Evolutionary conservation across 2,888 invertebrate genomes (phyloP).

Genomic region (Capitulum mitella): DNA sequence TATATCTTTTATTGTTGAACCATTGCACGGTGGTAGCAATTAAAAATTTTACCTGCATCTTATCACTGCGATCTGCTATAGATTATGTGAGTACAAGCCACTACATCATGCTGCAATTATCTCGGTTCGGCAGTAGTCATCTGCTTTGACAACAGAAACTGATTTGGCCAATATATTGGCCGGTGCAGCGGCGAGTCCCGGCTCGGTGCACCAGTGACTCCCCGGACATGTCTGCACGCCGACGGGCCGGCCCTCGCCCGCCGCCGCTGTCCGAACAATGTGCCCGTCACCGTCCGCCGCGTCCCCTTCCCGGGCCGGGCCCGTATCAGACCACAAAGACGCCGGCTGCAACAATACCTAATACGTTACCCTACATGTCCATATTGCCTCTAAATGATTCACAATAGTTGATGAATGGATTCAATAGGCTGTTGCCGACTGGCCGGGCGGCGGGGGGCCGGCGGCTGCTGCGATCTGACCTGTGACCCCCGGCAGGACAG

Average conservation of each 20-base stretch:
- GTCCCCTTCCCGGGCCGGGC: background rate
- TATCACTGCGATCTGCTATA: background rate
- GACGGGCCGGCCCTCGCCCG: too few relatives aligned
- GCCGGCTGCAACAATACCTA: conserved; percentile 4
- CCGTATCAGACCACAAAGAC: background rate
- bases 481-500: background rate
- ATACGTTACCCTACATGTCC: conserved; percentile 18
- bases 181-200: background rate
- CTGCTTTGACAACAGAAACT: conserved; percentile 1
- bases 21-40: background rate
- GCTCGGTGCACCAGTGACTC: background rate
- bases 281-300: background rate
- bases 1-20: background rate
- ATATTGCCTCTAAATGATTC: conserved; percentile 23
- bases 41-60: background rate
- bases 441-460: background rate
- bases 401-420: conserved; percentile 25
- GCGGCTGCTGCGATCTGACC: background rate
- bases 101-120: conserved; percentile 12
- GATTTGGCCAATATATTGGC: background rate
- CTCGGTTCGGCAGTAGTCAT: background rate
- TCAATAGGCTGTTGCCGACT: conserved; percentile 20
- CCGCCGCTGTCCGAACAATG: background rate
- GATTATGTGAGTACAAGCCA: background rate
- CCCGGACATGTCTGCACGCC: too few relatives aligned